phyloP scores from a whole-genome alignment of 2,113 vertebrate genomes.

The Amphiprion ocellaris region DNA sequence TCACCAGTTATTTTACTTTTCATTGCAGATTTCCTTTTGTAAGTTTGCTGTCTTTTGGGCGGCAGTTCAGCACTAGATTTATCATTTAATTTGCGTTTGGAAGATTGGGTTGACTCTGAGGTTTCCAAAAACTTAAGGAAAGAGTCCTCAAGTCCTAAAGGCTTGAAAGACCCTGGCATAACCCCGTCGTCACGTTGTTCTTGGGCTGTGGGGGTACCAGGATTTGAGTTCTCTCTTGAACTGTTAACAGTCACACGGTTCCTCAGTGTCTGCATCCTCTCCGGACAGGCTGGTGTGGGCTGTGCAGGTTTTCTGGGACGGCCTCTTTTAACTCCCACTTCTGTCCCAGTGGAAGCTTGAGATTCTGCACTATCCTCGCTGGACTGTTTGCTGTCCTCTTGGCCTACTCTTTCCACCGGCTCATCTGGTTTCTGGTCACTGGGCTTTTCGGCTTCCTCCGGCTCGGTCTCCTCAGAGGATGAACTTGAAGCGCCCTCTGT shows the following conservation, averaged over 20 bases:
- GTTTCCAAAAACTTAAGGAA: slow-evolving; percentile 94
- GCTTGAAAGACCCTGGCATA: slow-evolving; percentile 91
- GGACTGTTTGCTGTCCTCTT: slow-evolving; percentile 71
- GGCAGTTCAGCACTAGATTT: slow-evolving; percentile 71
- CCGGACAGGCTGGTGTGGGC: slow-evolving; percentile 79
- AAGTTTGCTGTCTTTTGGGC: slow-evolving; percentile 78
- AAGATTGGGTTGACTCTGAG: slow-evolving; percentile 89
- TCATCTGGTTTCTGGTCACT: slow-evolving; percentile 64
- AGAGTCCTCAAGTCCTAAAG: slow-evolving; percentile 94
- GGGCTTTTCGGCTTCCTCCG: slow-evolving; percentile 77
- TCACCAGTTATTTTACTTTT: slow-evolving; percentile 69
- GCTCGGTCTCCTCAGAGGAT: slow-evolving; percentile 69
- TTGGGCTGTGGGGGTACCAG: slow-evolving; percentile 81
- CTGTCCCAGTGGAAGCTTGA: slow-evolving; percentile 67
- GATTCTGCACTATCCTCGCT: slow-evolving; percentile 73
- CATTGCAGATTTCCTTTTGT: slow-evolving; percentile 66
- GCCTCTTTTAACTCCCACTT: slow-evolving; percentile 86
- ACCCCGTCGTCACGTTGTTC: slow-evolving; percentile 88
- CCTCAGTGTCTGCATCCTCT: slow-evolving; percentile 80
- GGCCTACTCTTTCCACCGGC: slow-evolving; percentile 42
- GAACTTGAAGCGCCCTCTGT: slow-evolving; percentile 71
- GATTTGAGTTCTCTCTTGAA: slow-evolving; percentile 86
- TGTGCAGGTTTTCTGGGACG: slow-evolving; percentile 85
- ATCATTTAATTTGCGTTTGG: slow-evolving; percentile 89
- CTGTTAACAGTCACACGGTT: slow-evolving; percentile 74